These are phyloP conservation scores for Recurvirostra avosetta DNA, from an alignment of 2,113 vertebrate species.

Conservation along the genomic window DNA sequence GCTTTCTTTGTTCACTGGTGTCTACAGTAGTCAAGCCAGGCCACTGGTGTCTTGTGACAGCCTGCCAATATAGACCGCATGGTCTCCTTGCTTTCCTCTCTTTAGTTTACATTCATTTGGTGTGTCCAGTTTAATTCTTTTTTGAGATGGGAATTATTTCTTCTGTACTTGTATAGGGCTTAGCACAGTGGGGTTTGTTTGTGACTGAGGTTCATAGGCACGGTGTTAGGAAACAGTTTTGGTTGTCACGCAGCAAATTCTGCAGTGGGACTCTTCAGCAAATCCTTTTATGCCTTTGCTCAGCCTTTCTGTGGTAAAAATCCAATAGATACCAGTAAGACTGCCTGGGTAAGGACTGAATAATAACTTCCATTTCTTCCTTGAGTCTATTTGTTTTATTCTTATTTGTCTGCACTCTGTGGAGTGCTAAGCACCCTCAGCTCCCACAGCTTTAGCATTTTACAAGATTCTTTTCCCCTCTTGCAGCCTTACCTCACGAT, in stretches of 20 bases:
- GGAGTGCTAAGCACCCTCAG: not conserved
- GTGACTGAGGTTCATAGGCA: not conserved
- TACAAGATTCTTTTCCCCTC: not conserved
- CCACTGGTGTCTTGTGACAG: not conserved
- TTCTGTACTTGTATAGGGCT: not conserved
- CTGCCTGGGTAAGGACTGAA: not conserved
- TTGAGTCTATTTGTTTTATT: not conserved
- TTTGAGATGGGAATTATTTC: not conserved
- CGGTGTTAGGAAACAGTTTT: not conserved
- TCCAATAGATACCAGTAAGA: not conserved
- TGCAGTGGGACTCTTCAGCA: not conserved
- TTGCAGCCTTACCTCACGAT: not conserved
- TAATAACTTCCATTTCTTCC: not conserved
- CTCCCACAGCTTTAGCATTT: not conserved
- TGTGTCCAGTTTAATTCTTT: not conserved
- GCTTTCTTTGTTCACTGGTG: not conserved
- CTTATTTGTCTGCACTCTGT: not conserved
- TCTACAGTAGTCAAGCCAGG: not conserved
- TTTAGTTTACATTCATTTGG: not conserved
- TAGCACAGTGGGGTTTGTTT: not conserved
- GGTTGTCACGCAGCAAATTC: not conserved
- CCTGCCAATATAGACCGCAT: not conserved
- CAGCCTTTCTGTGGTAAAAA: not conserved
- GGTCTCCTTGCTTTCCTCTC: not conserved
- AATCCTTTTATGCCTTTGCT: not conserved